phyloP scores from a whole-genome alignment of 92 coral and sea anemone genomes.

The Galaxea fascicularis region DNA sequence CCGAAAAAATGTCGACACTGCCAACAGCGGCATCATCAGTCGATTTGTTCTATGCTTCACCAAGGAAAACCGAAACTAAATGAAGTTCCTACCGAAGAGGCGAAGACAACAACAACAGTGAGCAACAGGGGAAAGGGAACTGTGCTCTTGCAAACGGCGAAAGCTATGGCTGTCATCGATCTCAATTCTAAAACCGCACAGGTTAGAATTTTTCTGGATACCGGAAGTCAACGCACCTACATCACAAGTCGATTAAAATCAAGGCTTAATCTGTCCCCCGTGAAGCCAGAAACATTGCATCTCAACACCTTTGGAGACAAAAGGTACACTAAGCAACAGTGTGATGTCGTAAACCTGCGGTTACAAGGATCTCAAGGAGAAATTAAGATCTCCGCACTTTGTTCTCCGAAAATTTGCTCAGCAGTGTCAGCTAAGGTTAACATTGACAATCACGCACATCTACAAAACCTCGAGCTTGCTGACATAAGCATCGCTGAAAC shows the following conservation, averaged over 20 bases:
- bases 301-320: constrained; percentile 62
- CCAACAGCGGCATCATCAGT: constrained; percentile 49
- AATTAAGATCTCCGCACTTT: constrained; percentile 37
- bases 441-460: constrained; percentile 9
- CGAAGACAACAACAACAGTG: constrained; percentile 42
- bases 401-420: constrained; percentile 50
- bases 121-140: constrained; percentile 37
- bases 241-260: no score
- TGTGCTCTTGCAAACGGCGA: constrained; percentile 67
- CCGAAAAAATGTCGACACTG: constrained; percentile 43
- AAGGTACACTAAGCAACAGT: constrained; percentile 38
- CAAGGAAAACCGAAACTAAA: constrained; percentile 11
- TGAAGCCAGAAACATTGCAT: constrained; percentile 58
- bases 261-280: constrained; percentile 43
- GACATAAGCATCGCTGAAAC: constrained; percentile 51
- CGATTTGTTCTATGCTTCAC: constrained; percentile 29
- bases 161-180: constrained; percentile 39
- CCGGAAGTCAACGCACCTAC: constrained; percentile 69
- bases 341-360: constrained; percentile 42
- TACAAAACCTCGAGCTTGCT: constrained; percentile 46
- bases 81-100: constrained; percentile 2
- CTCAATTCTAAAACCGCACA: constrained; percentile 10
- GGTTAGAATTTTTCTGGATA: constrained; percentile 57
- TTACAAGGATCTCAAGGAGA: constrained; percentile 39
- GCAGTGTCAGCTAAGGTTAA: constrained; percentile 39